Base-by-base conservation (phyloP, 2,888 invertebrate genomes). In the Rhagonycha fulva region DNA sequence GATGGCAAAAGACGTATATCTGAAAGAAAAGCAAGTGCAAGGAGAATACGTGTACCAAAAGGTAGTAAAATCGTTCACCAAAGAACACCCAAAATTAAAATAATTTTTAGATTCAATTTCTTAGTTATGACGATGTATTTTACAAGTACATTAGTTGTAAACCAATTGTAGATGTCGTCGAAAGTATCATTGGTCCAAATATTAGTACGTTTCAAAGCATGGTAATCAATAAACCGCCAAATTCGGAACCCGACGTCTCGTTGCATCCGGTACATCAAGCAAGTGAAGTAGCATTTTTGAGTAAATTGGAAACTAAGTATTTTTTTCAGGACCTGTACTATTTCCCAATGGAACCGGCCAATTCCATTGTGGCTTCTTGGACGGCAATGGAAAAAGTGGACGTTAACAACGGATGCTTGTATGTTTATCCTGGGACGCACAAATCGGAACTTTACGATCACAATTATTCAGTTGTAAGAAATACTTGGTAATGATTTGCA, bases 171-270 rank as follows among this genome's bases (percentile, higher is more conserved):
- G 91, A 95, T 76, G 90, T 94, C 75, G 90, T 95, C 14, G 91
- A 93, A 74, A 91, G 92, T 82, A 91, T 97, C 81, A 91, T 93
- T 26, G 96, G 96, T 0, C 90, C 91, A 3, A 92, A 94, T 81
- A 90, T 95, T 67, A 91, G 93, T 81, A 94, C 93, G 0, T 90
- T 94, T 85, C 94, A 97, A 87, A 94, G 94, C 62, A 96, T 97
- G 96, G 88, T 97, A 62, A 96, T 97, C 82, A 96, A 96, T 87
- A 96, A 96, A 84, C 95, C 97, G 0, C 96, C 96, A 0, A 95
- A 96, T 85, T 87, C 91, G 30, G 92, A 93, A 83, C 87, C 88
- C n/a, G 87, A 88, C 68, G 90, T 91, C 0, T 91, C 91, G 3
- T 86, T 90, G 11, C 94, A 94, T 85, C 94, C 94, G 0, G 88